These are phyloP conservation scores for Allacma fusca DNA, from an alignment of 2,888 invertebrate genomes.

Conservation along the genomic window DNA sequence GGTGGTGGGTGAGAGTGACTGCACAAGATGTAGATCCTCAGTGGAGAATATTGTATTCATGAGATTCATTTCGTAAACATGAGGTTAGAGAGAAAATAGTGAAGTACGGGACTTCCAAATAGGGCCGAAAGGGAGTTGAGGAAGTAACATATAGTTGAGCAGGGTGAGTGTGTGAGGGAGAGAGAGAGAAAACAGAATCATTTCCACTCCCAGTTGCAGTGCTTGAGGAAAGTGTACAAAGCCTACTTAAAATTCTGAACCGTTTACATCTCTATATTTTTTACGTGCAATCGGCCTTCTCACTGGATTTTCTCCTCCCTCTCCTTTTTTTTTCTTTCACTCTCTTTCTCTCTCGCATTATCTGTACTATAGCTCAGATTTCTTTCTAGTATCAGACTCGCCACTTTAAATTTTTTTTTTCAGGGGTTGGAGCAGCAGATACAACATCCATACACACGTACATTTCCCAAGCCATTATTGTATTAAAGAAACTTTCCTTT, in stretches of 20 bases:
- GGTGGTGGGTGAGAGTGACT: slow-evolving; percentile 7
- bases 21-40: slow-evolving; percentile 5
- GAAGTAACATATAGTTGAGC: too few species aligned
- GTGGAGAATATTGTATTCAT: slow-evolving; percentile 57
- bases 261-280: slow-evolving; percentile 58
- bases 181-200: slow-evolving; percentile 49
- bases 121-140: background rate
- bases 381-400: background rate
- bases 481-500: slow-evolving; percentile 16
- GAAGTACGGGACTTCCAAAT: slow-evolving; percentile 19
- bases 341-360: background rate
- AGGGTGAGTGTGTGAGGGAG: slow-evolving; percentile 7
- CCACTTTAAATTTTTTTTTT: slow-evolving; percentile 3
- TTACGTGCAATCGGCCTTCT: slow-evolving; percentile 48
- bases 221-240: slow-evolving; percentile 31
- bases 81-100: slow-evolving; percentile 49
- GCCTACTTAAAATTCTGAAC: slow-evolving; percentile 58
- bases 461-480: slow-evolving; percentile 9
- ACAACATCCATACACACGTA: background rate
- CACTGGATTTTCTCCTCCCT: slow-evolving; percentile 14
- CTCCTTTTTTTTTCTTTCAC: slow-evolving; percentile 5
- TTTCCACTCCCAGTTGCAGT: slow-evolving; percentile 48
- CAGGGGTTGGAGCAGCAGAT: background rate
- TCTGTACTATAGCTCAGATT: background rate
- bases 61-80: slow-evolving; percentile 61